phyloP scores from a whole-genome alignment of 2,113 vertebrate species.

The Terrapene triunguis region DNA sequence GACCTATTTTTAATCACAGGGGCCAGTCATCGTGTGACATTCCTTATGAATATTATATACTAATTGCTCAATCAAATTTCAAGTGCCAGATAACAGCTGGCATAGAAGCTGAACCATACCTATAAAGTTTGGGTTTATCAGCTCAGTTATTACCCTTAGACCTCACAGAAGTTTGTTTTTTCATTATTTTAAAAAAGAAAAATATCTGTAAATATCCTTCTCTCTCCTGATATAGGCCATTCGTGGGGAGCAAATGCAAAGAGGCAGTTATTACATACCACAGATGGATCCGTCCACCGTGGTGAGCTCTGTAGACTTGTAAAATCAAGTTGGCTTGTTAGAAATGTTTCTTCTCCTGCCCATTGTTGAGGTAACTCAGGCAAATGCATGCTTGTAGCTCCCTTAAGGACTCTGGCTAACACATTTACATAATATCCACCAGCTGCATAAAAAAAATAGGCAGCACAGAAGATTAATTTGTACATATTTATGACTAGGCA shows the following conservation, averaged over 20 bases:
- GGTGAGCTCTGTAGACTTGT: slow-evolving; percentile 55
- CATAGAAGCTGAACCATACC: slow-evolving; percentile 25
- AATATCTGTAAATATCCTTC: neutral
- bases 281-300: slow-evolving; percentile 47
- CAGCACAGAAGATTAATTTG: neutral
- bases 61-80: slow-evolving; percentile 23
- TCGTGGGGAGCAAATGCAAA: neutral
- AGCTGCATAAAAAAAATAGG: slow-evolving; percentile 29
- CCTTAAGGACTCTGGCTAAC: slow-evolving; percentile 55
- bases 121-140: neutral
- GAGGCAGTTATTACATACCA: neutral
- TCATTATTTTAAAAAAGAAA: neutral
- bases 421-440: slow-evolving; percentile 53
- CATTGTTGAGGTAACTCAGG: slow-evolving; percentile 49
- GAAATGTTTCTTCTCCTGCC: slow-evolving; percentile 65
- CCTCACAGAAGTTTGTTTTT: slow-evolving; percentile 13
- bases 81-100: neutral
- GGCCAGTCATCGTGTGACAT: no score
- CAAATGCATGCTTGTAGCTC: slow-evolving; percentile 53
- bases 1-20: no score
- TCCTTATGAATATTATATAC: neutral
- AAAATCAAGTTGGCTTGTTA: slow-evolving; percentile 52
- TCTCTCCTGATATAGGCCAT: neutral
- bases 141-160: slow-evolving; percentile 20
- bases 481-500: neutral